Base-by-base conservation (phyloP, 2,888 invertebrate genomes). In the Yponomeuta plumbellus region DNA sequence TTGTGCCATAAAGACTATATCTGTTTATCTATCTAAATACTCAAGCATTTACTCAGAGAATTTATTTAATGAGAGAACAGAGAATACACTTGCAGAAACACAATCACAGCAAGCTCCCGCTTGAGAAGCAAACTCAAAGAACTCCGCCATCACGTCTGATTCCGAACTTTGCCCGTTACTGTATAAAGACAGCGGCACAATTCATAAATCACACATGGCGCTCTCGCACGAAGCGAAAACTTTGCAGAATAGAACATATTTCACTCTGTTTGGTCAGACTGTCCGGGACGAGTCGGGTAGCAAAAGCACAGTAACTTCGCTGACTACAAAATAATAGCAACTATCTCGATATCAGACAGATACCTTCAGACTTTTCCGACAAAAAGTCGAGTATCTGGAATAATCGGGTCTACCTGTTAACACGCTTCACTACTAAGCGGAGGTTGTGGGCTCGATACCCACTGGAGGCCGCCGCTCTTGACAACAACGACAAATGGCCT, bases 261-360 rank as follows among this genome's bases (percentile, higher is more conserved):
- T 52, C 44, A 52, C 44, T 52, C 44, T 52, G 44, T 52, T 52
- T 52, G 44, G 44, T 52, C 44, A 52, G 44, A 52, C 44, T 52
- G 44, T 52, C 44, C 44, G 3, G 17, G 17, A 34, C 44, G 2
- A 11, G 44, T 44, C 17, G 44, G 44, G 44, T 8, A 8, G 17
- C 13, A 4, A 52, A 17, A 17, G 17, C 17, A 52, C 44, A 52
- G 44, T 52, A 17, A 17, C 13, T 52, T 52, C 44, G 17, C 44
- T 13, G 44, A 34, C 34, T 34, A 34, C 6, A 34, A 34, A 34
- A 34, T 34, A n/a, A n/a, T n/a, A 26, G 5, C 5, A 26, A 4
- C n/a, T n/a, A n/a, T n/a, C n/a, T n/a, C n/a, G n/a, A n/a, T n/a
- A n/a, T n/a, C n/a, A n/a, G n/a, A n/a, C n/a, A n/a, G n/a, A n/a